Percentiles rank a stretch among this genome's conserved stretches.
Evolutionary conservation across 2,888 invertebrate genomes (phyloP).

Genomic region (Coelopa pilipes): DNA sequence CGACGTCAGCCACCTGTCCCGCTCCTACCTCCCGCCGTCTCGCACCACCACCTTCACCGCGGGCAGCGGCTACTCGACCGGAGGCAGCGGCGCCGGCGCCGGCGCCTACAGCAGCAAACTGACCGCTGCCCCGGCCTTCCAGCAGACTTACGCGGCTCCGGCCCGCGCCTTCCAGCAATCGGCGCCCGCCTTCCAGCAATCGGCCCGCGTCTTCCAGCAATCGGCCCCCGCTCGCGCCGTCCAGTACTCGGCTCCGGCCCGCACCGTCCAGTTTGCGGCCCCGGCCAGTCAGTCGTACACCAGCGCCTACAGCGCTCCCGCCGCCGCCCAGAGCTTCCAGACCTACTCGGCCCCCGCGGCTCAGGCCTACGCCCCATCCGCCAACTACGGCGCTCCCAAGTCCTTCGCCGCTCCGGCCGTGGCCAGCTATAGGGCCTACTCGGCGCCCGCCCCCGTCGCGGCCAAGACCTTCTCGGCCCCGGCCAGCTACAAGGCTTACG

Average conservation of each 20-base stretch:
- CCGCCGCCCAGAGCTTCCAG: constrained; percentile 16
- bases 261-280: constrained; percentile 28
- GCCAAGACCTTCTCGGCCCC: neutral
- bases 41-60: constrained; percentile 31
- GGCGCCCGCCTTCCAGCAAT: no score
- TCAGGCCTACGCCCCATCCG: constrained; percentile 28
- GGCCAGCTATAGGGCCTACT: neutral
- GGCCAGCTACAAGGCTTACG: neutral
- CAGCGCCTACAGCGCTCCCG: constrained; percentile 18
- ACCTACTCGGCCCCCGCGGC: neutral
- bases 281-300: constrained; percentile 32
- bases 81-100: neutral
- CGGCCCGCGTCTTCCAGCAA: no score
- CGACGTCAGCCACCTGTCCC: constrained; percentile 57
- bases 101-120: constrained; percentile 2
- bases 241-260: constrained; percentile 34
- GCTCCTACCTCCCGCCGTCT: constrained; percentile 54
- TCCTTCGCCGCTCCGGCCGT: constrained; percentile 21
- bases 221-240: neutral
- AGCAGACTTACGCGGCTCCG: constrained; percentile 38
- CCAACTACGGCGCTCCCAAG: neutral
- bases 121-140: constrained; percentile 8
- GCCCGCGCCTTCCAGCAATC: neutral
- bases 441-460: neutral
- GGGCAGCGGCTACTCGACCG: constrained; percentile 37